phyloP scores from a whole-genome alignment of 2,797 vertebrate species.

The Aeoliscus strigatus region DNA sequence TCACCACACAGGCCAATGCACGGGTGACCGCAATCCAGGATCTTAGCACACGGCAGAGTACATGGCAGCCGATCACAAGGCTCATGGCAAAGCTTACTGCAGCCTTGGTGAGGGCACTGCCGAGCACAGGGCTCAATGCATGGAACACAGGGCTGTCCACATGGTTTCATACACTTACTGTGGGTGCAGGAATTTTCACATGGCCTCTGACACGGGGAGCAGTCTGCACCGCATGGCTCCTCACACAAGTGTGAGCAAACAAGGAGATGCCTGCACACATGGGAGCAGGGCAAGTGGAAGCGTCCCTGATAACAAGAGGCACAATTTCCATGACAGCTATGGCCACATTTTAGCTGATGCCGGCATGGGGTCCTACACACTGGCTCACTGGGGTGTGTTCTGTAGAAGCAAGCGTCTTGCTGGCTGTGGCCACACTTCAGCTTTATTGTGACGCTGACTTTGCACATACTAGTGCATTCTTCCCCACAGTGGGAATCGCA shows the following conservation, averaged over 20 bases:
- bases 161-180: conserved; percentile 80
- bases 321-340: conserved; percentile 80
- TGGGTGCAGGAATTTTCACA: conserved; percentile 89
- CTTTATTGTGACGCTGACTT: conserved; percentile 50
- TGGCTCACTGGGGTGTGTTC: conserved; percentile 6
- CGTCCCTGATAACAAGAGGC: conserved; percentile 79
- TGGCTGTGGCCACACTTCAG: conserved; percentile 83
- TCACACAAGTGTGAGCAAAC: conserved; percentile 86
- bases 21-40: conserved; percentile 79
- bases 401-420: conserved; percentile 68
- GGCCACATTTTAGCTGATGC: conserved; percentile 76
- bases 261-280: conserved; percentile 73
- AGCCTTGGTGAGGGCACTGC: conserved; percentile 82
- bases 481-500: conserved; percentile 78
- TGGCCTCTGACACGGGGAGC: conserved; percentile 77
- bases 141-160: conserved; percentile 79
- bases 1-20: conserved; percentile 91
- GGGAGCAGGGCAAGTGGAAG: conserved; percentile 76
- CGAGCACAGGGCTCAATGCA: conserved; percentile 85
- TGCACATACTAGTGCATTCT: conserved; percentile 71
- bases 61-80: conserved; percentile 85
- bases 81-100: conserved; percentile 85
- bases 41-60: conserved; percentile 72
- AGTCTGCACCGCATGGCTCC: conserved; percentile 79
- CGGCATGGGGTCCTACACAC: conserved; percentile 71